A percentile compares a stretch with the other conserved stretches of the same genome.
Conservation (phyloP, 2,797 vertebrate genomes). For the Rhincodon typus region DNA sequence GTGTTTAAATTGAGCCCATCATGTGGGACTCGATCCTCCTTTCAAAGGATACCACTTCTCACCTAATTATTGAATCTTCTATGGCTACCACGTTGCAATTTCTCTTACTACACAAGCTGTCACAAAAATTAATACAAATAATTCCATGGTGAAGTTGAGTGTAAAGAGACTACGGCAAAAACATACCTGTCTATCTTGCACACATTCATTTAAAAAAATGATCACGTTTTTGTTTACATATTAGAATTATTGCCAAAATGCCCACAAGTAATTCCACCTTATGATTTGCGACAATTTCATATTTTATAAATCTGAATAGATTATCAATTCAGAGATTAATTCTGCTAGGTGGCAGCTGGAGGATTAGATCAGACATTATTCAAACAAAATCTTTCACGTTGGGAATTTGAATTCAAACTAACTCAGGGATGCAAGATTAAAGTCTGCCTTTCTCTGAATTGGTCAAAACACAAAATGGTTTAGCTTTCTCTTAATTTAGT, state of each 20-base stretch:
- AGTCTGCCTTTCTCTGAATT: background rate
- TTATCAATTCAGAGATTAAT: background rate
- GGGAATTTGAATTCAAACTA: conserved; percentile 2
- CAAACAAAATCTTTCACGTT: background rate
- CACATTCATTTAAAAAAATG: background rate
- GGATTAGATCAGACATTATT: background rate
- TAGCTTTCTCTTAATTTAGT: background rate
- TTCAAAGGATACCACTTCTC: background rate
- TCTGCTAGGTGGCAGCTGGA: background rate
- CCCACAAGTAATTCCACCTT: background rate
- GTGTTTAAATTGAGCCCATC: background rate
- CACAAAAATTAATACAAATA: background rate
- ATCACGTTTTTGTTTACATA: background rate
- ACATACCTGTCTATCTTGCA: background rate
- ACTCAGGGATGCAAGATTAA: background rate
- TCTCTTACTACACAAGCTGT: background rate
- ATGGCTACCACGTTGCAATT: background rate
- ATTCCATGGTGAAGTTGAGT: background rate
- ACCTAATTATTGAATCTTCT: background rate
- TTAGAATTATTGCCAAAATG: background rate
- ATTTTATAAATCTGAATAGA: background rate
- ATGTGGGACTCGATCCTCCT: background rate
- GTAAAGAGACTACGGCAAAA: background rate
- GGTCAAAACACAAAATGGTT: background rate
- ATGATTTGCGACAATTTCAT: background rate